Percentiles rank a stretch among this genome's conserved stretches.
These are phyloP conservation scores for Pseudotriccus pelzelni DNA, from an alignment of 2,797 vertebrate genomes.

Conservation along the genomic window DNA sequence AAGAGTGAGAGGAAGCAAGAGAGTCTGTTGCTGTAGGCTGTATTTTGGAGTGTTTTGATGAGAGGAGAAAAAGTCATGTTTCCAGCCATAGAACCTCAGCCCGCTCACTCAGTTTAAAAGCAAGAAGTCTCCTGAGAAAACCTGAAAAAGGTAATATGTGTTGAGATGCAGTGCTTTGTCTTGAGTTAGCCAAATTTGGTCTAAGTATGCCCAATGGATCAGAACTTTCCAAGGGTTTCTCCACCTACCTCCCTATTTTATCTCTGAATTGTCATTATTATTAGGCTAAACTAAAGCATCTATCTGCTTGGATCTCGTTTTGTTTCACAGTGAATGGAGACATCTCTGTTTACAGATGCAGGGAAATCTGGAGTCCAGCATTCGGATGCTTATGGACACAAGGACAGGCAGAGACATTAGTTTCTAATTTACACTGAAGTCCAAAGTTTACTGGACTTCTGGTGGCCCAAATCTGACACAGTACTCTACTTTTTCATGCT, in stretches of 20 bases:
- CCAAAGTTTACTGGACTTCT: background rate
- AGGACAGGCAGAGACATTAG: background rate
- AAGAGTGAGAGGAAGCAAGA: background rate
- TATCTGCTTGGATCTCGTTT: background rate
- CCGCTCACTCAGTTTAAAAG: background rate
- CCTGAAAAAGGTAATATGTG: accelerated
- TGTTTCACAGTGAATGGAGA: background rate
- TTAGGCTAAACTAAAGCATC: background rate
- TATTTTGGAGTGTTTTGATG: background rate
- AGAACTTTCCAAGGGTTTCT: background rate
- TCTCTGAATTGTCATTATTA: background rate
- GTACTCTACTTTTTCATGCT: background rate
- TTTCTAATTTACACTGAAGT: background rate
- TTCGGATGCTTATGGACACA: background rate
- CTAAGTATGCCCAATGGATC: background rate
- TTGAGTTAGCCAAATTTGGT: background rate
- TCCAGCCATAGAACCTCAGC: background rate
- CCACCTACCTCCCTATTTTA: background rate
- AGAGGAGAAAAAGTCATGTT: background rate
- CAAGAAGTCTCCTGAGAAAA: background rate
- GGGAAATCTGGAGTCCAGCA: background rate
- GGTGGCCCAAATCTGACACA: background rate
- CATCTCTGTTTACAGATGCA: background rate
- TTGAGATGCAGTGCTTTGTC: background rate
- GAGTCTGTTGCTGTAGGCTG: background rate